Conservation (phyloP, 2,888 invertebrate genomes). For the Spilosoma lubricipeda region DNA sequence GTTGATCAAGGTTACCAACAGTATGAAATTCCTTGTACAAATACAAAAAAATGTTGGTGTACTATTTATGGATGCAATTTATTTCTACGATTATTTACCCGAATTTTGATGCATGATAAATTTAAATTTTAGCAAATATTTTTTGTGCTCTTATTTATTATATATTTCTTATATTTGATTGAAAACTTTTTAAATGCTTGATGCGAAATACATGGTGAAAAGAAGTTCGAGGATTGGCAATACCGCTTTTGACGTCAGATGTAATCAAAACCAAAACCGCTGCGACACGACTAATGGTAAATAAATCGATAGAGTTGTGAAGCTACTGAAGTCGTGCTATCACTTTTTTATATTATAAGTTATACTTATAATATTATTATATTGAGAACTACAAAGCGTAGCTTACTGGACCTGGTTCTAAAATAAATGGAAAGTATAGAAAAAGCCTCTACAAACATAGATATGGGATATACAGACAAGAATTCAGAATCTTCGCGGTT, state of each 20-base stretch:
- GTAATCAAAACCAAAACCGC: neutral
- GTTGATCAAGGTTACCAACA: too few relatives aligned
- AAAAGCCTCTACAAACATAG: conserved; percentile 40
- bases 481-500: conserved; percentile 75
- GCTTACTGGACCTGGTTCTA: neutral
- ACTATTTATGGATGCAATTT: too few relatives aligned
- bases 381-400: neutral
- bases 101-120: too few relatives aligned
- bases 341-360: neutral
- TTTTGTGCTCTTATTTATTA: too few relatives aligned
- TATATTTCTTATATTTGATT: too few relatives aligned
- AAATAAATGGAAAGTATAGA: conserved; percentile 55
- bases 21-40: too few relatives aligned
- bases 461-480: conserved; percentile 68
- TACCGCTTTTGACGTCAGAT: neutral
- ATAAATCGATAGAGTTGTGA: neutral
- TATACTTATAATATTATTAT: too few relatives aligned
- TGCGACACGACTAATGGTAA: neutral
- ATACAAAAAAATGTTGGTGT: too few relatives aligned
- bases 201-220: neutral
- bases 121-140: too few relatives aligned
- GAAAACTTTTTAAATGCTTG: neutral
- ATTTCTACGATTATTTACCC: too few relatives aligned
- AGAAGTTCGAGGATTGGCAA: neutral
- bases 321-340: neutral